phyloP scores from a whole-genome alignment of 2,888 invertebrate species.

The Phymatocera aterrima region DNA sequence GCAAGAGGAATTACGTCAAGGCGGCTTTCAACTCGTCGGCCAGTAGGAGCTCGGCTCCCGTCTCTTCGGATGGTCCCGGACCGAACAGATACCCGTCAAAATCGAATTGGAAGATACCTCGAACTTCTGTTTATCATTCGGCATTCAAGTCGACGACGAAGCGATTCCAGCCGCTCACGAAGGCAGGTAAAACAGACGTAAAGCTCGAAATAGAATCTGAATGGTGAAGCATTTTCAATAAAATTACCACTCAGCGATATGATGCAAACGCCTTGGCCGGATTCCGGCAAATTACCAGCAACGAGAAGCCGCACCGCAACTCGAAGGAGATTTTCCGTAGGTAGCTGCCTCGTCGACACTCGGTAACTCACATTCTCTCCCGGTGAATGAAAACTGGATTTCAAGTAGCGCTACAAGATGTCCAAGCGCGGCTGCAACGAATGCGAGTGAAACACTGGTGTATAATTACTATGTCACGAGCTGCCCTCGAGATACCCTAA shows the following conservation, averaged over 20 bases:
- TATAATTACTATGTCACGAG: constrained; percentile 37
- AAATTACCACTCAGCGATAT: not conserved
- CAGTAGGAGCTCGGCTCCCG: not conserved
- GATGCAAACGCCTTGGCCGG: not conserved
- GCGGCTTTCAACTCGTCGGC: constrained; percentile 17
- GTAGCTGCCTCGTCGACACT: not conserved
- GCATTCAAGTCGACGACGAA: constrained; percentile 14
- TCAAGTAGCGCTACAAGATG: not conserved
- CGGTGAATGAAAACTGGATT: not conserved
- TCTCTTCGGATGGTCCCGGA: constrained; percentile 12
- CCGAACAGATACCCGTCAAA: constrained; percentile 5
- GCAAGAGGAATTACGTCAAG: constrained; percentile 21
- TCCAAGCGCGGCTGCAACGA: not conserved
- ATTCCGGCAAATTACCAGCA: not conserved
- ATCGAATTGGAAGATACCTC: not conserved
- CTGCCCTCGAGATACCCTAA: constrained; percentile 13
- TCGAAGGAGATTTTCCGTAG: not conserved
- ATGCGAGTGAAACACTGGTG: not conserved
- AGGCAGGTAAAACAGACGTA: constrained; percentile 3
- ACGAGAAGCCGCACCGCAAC: not conserved
- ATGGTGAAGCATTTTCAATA: not conserved
- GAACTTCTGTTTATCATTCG: constrained; percentile 12
- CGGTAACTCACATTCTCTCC: not conserved
- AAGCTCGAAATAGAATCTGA: not conserved
- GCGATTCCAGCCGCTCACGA: constrained; percentile 1